These are phyloP conservation scores for Austrolebias charrua DNA, from an alignment of 2,797 vertebrate genomes.

Conservation along the genomic window DNA sequence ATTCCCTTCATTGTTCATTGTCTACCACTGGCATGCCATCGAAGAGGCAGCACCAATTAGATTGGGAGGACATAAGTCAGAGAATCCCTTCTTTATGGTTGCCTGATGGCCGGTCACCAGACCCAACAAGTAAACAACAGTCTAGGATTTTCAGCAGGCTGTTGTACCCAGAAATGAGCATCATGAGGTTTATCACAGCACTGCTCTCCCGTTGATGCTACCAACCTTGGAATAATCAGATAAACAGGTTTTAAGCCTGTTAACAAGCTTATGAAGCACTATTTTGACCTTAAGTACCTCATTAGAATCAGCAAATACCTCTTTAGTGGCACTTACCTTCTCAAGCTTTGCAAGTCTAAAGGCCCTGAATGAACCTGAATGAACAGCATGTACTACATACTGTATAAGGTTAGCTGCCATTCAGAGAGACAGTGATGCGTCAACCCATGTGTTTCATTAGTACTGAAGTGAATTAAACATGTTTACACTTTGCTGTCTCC, in stretches of 20 bases:
- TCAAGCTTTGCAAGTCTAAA: constrained; percentile 13
- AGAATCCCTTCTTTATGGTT: constrained; percentile 56
- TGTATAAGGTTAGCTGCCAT: constrained; percentile 15
- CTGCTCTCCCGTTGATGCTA: constrained; percentile 30
- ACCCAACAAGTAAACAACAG: constrained; percentile 48
- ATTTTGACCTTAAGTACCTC: constrained; percentile 56
- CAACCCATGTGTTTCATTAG: not conserved
- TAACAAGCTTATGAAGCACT: constrained; percentile 64
- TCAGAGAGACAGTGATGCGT: constrained; percentile 3
- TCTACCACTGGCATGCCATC: constrained; percentile 69
- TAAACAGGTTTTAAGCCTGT: constrained; percentile 65
- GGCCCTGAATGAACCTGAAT: constrained; percentile 29
- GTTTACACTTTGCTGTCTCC: not conserved
- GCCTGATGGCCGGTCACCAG: constrained; percentile 39
- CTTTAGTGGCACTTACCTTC: constrained; percentile 32
- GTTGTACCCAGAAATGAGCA: constrained; percentile 39
- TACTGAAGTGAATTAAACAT: not conserved
- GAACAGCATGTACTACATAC: constrained; percentile 6
- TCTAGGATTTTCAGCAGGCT: constrained; percentile 41
- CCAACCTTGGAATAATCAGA: constrained; percentile 57
- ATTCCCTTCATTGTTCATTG: constrained; percentile 75
- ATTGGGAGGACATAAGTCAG: constrained; percentile 73
- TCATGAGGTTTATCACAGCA: constrained; percentile 46
- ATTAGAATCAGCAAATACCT: constrained; percentile 52
- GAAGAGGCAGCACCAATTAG: constrained; percentile 77